Conservation (phyloP, 2,797 vertebrate species). For the Apodemus agrarius region DNA sequence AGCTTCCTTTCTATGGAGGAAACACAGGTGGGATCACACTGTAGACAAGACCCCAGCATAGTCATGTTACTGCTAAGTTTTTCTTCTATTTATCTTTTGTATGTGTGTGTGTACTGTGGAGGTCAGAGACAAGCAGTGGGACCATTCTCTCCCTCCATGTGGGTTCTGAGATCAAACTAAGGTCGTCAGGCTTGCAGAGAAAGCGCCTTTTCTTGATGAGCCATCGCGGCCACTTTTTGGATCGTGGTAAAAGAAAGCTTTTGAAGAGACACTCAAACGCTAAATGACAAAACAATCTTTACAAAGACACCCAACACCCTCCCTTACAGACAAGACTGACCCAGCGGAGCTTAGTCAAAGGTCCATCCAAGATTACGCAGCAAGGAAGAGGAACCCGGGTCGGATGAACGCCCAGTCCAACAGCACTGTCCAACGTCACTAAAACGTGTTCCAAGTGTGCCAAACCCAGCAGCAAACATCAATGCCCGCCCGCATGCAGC, state of each 20-base stretch:
- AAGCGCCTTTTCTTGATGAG: not conserved
- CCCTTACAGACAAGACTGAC: not conserved
- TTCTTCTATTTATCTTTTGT: not conserved
- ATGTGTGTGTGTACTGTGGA: not conserved
- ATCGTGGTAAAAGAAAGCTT: not conserved
- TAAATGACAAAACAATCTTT: conserved; percentile 23
- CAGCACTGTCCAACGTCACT: not conserved
- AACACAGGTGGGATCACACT: not conserved
- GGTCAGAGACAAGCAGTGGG: not conserved
- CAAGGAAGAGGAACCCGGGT: not conserved
- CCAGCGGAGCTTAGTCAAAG: not conserved
- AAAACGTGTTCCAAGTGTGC: not conserved
- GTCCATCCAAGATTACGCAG: not conserved
- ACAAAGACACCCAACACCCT: not conserved
- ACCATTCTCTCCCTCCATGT: not conserved
- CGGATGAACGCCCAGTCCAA: not conserved
- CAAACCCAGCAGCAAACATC: not conserved
- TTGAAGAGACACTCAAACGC: not conserved
- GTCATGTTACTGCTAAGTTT: not conserved
- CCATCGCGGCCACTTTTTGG: not conserved
- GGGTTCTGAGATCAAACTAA: not conserved
- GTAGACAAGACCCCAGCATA: not conserved
- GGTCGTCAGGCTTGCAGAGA: not conserved
- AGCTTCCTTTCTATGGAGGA: conserved; percentile 20
- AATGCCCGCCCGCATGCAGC: not conserved